Evolutionary conservation across 2,888 invertebrate species (phyloP).

Genomic region (Dicranocentrus wangi): DNA sequence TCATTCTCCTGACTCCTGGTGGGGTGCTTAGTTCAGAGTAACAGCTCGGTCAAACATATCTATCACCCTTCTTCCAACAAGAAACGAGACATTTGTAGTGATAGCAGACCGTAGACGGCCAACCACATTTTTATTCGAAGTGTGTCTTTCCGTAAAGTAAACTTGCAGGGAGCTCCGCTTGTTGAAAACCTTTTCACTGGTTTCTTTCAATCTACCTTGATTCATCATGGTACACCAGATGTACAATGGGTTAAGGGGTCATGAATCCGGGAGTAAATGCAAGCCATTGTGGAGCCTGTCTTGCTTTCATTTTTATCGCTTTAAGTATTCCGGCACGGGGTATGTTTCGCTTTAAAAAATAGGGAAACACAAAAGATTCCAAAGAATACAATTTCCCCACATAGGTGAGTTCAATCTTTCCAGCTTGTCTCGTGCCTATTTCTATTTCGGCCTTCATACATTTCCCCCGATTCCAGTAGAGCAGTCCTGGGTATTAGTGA

Average conservation of each 20-base stretch:
- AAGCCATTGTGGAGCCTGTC: too few species aligned
- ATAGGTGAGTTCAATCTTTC: too few species aligned
- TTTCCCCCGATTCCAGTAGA: not conserved
- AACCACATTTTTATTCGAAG: not conserved
- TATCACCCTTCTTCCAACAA: not conserved
- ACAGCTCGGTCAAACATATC: too few species aligned
- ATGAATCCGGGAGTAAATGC: too few species aligned
- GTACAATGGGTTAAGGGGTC: too few species aligned
- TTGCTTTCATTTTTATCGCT: too few species aligned
- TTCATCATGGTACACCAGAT: not conserved
- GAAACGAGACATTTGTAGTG: not conserved
- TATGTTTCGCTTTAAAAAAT: constrained; percentile 6
- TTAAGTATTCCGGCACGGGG: not conserved
- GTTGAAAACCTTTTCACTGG: not conserved
- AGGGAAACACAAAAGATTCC: constrained; percentile 2
- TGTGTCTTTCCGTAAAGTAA: too few species aligned
- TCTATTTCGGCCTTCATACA: too few species aligned
- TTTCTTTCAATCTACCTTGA: constrained; percentile 8
- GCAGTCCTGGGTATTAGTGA: not conserved
- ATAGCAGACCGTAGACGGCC: not conserved
- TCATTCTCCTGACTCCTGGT: not conserved
- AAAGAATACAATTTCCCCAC: too few species aligned
- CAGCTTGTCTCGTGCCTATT: not conserved
- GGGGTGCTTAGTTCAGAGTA: not conserved
- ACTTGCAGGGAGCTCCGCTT: too few species aligned